These are phyloP conservation scores for Acanthacorydalis orientalis DNA, from an alignment of 2,888 invertebrate genomes.

Conservation along the genomic window DNA sequence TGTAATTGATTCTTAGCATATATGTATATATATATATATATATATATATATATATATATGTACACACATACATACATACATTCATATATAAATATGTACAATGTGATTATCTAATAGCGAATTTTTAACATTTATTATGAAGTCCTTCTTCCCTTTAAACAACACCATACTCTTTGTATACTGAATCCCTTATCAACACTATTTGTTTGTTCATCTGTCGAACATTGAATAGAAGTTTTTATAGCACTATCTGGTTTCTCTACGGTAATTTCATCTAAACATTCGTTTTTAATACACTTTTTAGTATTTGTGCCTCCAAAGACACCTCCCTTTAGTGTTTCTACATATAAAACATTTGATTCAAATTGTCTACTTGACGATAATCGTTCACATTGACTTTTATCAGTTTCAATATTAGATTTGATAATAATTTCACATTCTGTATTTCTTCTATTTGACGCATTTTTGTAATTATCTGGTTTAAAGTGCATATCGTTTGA, in stretches of 20 bases:
- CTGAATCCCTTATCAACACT: conserved; percentile 24
- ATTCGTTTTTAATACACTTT: too few relatives aligned
- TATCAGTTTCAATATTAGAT: neutral
- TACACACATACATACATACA: too few relatives aligned
- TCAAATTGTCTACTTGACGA: neutral
- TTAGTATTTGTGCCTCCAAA: too few relatives aligned
- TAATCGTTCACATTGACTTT: neutral
- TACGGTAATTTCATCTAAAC: conserved; percentile 8
- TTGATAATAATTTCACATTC: conserved; percentile 5
- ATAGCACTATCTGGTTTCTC: conserved; percentile 5
- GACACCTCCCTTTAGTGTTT: neutral
- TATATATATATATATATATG: too few relatives aligned
- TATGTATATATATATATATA: too few relatives aligned
- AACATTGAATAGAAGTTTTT: conserved; percentile 1
- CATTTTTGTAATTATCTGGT: too few relatives aligned
- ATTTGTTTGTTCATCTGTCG: conserved; percentile 15
- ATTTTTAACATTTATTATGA: conserved; percentile 16
- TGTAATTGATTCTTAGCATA: too few relatives aligned
- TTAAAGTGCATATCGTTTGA: too few relatives aligned
- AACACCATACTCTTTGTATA: conserved; percentile 35
- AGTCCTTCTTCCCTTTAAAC: conserved; percentile 26
- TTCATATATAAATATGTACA: too few relatives aligned
- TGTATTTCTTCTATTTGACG: conserved; percentile 2
- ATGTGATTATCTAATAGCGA: too few relatives aligned
- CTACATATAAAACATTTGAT: neutral